Conservation (phyloP, 35 echinoderm and acorn worm species). For the Lytechinus variegatus region DNA sequence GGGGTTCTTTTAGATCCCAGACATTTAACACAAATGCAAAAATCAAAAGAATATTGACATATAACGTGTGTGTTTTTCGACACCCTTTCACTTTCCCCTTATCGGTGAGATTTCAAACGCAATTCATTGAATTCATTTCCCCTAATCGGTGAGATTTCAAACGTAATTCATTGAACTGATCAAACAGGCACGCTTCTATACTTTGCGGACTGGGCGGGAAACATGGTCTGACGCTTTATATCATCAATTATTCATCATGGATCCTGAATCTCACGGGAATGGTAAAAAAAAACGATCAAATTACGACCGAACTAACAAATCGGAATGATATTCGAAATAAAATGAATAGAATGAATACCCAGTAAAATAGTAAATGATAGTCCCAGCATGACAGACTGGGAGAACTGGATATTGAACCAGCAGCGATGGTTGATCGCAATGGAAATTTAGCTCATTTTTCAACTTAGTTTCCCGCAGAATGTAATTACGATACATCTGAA, state of each 20-base stretch:
- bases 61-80: no score
- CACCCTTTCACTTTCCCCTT: no score
- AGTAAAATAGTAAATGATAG: background rate
- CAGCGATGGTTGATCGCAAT: background rate
- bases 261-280: background rate
- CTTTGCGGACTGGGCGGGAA: background rate
- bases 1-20: no score
- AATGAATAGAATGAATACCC: background rate
- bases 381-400: background rate
- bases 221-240: background rate
- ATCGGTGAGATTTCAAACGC: no score
- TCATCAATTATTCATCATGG: background rate
- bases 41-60: no score
- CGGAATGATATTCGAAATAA: background rate
- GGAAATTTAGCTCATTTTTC: no score
- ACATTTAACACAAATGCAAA: no score
- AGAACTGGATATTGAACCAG: background rate
- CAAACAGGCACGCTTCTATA: background rate
- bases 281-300: background rate
- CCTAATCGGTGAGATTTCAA: no score
- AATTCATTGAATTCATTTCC: no score
- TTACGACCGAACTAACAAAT: background rate
- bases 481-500: no score
- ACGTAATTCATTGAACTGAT: no score
- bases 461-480: no score